Percentiles rank a stretch among this genome's conserved stretches.
Conservation (phyloP, 2,113 vertebrate species). For the Tricholaema leucomelas region DNA sequence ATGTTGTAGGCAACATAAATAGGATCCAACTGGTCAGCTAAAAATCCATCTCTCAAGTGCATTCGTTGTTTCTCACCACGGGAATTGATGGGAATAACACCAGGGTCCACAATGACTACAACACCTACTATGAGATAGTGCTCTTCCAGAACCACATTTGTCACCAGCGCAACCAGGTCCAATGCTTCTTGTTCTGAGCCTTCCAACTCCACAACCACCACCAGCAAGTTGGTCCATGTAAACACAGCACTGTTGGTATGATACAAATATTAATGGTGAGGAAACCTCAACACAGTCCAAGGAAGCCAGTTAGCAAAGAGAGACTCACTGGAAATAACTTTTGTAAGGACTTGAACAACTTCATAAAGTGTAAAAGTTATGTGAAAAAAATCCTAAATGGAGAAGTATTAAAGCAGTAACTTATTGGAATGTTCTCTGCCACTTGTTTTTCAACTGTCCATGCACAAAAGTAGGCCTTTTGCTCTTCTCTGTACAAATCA, state of each 20-base stretch:
- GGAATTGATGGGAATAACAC: constrained; percentile 96
- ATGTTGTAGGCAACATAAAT: constrained; percentile 99
- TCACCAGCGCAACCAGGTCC: constrained; percentile 93
- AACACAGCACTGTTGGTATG: constrained; percentile 87
- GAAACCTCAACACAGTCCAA: neutral
- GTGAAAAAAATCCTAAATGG: neutral
- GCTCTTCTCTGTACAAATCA: neutral
- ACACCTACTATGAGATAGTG: constrained; percentile 95
- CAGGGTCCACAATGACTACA: constrained; percentile 93
- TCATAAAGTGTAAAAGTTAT: neutral
- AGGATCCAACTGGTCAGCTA: constrained; percentile 96
- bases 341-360: neutral
- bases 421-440: neutral
- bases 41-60: constrained; percentile 95
- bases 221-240: constrained; percentile 96
- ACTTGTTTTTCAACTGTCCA: neutral
- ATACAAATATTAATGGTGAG: neutral
- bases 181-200: constrained; percentile 93
- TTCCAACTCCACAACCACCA: constrained; percentile 94
- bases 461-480: neutral
- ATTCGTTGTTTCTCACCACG: constrained; percentile 96
- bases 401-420: neutral
- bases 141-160: constrained; percentile 92
- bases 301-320: neutral
- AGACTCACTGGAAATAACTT: neutral